Evolutionary conservation across 2,888 invertebrate species (phyloP).

Genomic region (Ophioninae sp.): DNA sequence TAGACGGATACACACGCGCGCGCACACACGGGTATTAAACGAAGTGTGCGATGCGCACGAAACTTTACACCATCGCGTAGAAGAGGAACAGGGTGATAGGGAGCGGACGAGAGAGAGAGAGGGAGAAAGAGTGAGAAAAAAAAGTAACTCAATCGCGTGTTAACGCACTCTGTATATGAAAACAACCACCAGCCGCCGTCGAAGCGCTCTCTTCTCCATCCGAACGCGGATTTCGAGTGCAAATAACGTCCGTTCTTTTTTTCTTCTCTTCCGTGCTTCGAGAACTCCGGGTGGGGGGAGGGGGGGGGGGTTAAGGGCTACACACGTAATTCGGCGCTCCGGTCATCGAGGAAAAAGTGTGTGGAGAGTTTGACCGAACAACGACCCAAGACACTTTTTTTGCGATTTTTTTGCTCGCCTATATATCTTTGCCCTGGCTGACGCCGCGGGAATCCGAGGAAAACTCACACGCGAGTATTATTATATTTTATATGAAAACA

Average conservation of each 20-base stretch:
- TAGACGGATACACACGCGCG: constrained; percentile 8
- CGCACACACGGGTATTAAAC: constrained; percentile 28
- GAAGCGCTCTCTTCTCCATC: constrained; percentile 26
- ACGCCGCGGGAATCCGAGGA: constrained; percentile 58
- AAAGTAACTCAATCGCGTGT: constrained; percentile 43
- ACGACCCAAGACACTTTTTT: constrained; percentile 45
- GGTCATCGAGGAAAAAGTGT: constrained; percentile 12
- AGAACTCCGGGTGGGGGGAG: not conserved
- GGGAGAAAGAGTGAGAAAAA: not conserved
- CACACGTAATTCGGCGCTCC: constrained; percentile 12
- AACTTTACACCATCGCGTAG: constrained; percentile 51
- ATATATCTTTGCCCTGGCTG: constrained; percentile 40
- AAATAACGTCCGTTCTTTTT: constrained; percentile 7
- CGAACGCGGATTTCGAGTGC: constrained; percentile 3
- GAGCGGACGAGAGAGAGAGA: not conserved
- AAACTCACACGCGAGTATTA: constrained; percentile 44
- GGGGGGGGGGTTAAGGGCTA: not conserved
- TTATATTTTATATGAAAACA: constrained; percentile 34
- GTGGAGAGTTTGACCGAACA: constrained; percentile 40
- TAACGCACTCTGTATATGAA: constrained; percentile 49
- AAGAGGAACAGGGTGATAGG: not conserved
- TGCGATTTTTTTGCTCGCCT: constrained; percentile 12
- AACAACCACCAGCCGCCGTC: constrained; percentile 59
- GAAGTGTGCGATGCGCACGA: constrained; percentile 54
- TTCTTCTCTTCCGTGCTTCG: not conserved